Evolutionary conservation across 2,797 vertebrate genomes (phyloP).

Genomic region (Pseudochaenichthys georgianus): DNA sequence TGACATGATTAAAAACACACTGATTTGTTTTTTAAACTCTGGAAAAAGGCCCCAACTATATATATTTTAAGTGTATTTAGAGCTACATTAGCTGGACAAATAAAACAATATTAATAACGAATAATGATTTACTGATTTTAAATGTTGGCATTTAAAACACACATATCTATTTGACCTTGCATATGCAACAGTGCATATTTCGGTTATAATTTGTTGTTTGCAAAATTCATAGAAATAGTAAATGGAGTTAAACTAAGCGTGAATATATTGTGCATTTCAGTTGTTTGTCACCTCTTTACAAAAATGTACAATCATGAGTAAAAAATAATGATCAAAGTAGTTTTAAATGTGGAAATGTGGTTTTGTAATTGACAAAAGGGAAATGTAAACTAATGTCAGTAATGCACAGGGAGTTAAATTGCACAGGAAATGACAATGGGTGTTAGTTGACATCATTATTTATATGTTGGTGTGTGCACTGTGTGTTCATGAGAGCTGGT

Average conservation of each 20-base stretch:
- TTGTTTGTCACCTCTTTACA: background rate
- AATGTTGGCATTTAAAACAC: background rate
- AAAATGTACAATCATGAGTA: background rate
- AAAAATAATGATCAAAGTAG: background rate
- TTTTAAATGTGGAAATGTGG: background rate
- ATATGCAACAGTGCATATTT: background rate
- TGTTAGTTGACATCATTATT: no score
- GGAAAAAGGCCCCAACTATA: background rate
- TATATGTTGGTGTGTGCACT: no score
- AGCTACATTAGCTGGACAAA: background rate
- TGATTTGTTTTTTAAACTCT: background rate
- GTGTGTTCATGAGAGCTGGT: no score
- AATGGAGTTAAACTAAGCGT: background rate
- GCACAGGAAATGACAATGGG: background rate
- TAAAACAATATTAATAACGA: background rate
- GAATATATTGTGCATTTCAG: background rate
- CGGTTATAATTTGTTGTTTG: background rate
- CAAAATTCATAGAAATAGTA: background rate
- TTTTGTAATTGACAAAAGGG: background rate
- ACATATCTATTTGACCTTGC: background rate
- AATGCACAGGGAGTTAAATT: conserved; percentile 1
- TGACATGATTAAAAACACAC: background rate
- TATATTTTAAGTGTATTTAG: background rate
- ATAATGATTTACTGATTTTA: background rate
- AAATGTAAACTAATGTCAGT: background rate